Evolutionary conservation across 2,888 invertebrate species (phyloP), one percentile per base, ranked within the genome.

Genomic region (Rhorus exstirpatorius): DNA sequence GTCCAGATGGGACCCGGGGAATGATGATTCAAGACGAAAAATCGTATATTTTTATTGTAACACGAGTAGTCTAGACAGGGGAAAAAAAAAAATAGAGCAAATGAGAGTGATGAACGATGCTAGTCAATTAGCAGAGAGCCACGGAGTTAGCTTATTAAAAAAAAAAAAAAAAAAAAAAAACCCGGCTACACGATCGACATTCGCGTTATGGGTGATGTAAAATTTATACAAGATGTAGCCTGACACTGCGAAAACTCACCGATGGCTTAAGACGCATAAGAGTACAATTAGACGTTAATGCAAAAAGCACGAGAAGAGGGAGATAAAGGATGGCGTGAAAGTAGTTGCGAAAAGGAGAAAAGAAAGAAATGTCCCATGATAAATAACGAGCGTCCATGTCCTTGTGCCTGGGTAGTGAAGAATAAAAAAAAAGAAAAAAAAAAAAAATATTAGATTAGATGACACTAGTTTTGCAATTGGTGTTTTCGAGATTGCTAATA

Each of bases 41-140:
- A 61, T 44, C 65, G 67, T 77, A 67, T 81, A 81, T 81, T 78
- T 78, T 81, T 60, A n/a, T 78, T 72, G 70, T 76, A 75, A 38
- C 53, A 53, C 24, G 41, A 24, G 63, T 10, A 75, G 35, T 65
- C 31, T 31, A 79, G 65, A 77, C 67, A 63, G 58, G 53, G 38
- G 55, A 49, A 63, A 60, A 60, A 24, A 76, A 61, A 63, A 44
- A 58, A 86, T 75, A 65, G 76, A 85, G 83, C 74, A 87, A 87
- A 88, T 85, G 87, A 88, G 89, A 90, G 90, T 91, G 91, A 92
- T 92, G 91, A 91, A 93, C 91, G 92, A 92, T 92, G 91, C 92
- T 93, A 93, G 92, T 93, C 92, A 93, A 91, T 92, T 91, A 92
- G 89, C 89, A n/a, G n/a, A n/a, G n/a, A 91, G 88, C 88, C 87